These are phyloP conservation scores for Brachyrhaphis roseni DNA, from an alignment of 2,797 vertebrate species.

Conservation along the genomic window DNA sequence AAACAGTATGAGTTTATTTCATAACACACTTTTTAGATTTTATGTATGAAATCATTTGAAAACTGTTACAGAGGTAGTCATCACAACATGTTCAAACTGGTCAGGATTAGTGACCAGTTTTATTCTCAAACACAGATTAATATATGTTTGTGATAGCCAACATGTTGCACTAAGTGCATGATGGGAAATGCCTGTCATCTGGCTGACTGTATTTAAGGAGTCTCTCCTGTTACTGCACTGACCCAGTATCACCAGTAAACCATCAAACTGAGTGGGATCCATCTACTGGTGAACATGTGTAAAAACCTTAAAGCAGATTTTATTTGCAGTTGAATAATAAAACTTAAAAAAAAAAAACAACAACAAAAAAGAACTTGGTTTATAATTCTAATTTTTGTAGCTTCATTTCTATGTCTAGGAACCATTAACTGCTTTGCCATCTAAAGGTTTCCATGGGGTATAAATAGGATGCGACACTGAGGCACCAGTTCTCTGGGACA, in stretches of 20 bases:
- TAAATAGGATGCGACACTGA: neutral
- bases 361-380: neutral
- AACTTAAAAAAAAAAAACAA: neutral
- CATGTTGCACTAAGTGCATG: constrained; percentile 46
- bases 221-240: neutral
- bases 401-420: neutral
- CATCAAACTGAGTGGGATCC: neutral
- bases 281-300: neutral
- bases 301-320: neutral
- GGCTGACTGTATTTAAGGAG: constrained; percentile 33
- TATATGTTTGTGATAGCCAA: constrained; percentile 11
- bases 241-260: neutral
- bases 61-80: neutral
- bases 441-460: neutral
- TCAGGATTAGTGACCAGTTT: neutral
- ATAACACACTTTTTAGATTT: neutral
- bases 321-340: neutral
- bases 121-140: neutral
- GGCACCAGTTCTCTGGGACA: neutral
- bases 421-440: neutral
- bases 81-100: neutral
- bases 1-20: neutral
- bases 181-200: constrained; percentile 49
- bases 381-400: neutral
- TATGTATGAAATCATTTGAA: neutral